Percentiles rank a stretch among this genome's conserved stretches.
phyloP scores from a whole-genome alignment of 2,797 vertebrate genomes.

The Argyrosomus regius region DNA sequence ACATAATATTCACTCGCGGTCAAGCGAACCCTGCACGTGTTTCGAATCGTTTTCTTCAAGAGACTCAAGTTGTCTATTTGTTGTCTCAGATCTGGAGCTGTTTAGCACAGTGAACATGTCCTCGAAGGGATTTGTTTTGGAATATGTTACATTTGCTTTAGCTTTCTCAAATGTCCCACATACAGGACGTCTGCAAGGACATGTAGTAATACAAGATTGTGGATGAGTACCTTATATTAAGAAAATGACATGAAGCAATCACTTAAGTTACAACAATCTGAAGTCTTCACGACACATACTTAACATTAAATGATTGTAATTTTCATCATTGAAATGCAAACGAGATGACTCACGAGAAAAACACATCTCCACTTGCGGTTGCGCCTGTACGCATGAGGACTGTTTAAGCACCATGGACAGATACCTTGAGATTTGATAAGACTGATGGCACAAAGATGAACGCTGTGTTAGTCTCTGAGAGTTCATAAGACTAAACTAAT shows the following conservation, averaged over 20 bases:
- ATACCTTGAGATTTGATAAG: background rate
- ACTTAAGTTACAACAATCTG: background rate
- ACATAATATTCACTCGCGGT: background rate
- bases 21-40: background rate
- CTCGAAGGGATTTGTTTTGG: too few species aligned
- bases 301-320: too few species aligned
- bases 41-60: background rate
- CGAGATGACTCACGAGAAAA: background rate
- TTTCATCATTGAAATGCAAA: background rate
- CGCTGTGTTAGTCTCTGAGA: background rate
- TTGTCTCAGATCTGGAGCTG: too few species aligned
- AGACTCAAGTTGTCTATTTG: background rate
- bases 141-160: too few species aligned
- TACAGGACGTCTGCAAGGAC: background rate
- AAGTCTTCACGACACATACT: background rate
- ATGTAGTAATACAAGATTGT: background rate
- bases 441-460: background rate
- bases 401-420: constrained; percentile 26
- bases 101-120: background rate
- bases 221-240: background rate
- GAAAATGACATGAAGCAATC: accelerated
- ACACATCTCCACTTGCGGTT: too few species aligned
- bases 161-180: too few species aligned
- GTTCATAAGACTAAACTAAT: background rate
- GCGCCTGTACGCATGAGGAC: background rate